Conservation (phyloP, 2,113 vertebrate genomes). For the Phalacrocorax pelagicus region DNA sequence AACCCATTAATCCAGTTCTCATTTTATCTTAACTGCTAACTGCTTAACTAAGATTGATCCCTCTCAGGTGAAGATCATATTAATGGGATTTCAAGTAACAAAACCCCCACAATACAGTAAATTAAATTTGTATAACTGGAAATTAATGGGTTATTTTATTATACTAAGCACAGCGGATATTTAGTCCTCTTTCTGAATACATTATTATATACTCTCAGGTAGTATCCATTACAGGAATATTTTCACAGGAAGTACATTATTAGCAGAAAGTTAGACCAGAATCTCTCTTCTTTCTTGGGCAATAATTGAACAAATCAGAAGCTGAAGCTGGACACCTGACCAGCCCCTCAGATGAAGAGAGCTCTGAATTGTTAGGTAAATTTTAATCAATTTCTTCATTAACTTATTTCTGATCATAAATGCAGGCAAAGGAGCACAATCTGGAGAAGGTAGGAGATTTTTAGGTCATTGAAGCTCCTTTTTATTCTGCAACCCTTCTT, state of each 20-base stretch:
- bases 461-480: background rate
- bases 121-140: background rate
- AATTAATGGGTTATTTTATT: conserved; percentile 31
- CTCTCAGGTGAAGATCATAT: background rate
- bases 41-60: background rate
- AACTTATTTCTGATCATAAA: background rate
- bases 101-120: background rate
- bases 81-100: background rate
- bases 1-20: background rate
- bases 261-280: background rate
- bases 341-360: background rate
- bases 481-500: background rate
- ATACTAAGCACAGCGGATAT: background rate
- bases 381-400: background rate
- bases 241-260: background rate
- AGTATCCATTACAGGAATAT: background rate
- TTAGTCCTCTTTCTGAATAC: background rate
- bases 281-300: background rate
- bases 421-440: background rate
- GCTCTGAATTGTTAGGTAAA: background rate
- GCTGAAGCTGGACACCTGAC: background rate
- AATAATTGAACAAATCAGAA: background rate
- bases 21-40: background rate
- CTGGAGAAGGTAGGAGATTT: background rate
- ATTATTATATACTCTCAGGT: background rate